Evolutionary conservation across 2,113 vertebrate species (phyloP).

Genomic region (Stigmatopora nigra): DNA sequence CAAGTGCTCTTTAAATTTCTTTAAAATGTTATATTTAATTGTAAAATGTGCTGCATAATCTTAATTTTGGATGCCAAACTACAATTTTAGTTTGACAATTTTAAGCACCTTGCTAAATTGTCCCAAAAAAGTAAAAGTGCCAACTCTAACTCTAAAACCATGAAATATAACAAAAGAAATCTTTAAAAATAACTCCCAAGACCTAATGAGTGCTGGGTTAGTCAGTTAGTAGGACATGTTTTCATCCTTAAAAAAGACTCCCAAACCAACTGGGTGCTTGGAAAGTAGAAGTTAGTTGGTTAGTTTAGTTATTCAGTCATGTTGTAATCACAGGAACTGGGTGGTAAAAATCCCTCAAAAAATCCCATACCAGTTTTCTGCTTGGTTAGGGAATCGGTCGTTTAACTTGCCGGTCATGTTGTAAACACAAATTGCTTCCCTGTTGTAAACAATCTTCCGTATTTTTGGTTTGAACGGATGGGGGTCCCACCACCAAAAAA

Average conservation of each 20-base stretch:
- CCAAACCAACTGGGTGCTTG: too few species aligned
- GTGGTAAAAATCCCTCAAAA: background rate
- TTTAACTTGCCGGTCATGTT: constrained; percentile 6
- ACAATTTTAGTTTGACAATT: background rate
- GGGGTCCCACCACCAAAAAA: constrained; percentile 17
- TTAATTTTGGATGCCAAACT: background rate
- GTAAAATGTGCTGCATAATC: background rate
- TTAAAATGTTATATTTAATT: too few species aligned
- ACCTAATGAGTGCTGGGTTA: too few species aligned
- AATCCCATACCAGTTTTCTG: background rate
- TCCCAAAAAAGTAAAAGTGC: too few species aligned
- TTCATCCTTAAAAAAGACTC: too few species aligned
- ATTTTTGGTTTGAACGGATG: constrained; percentile 34
- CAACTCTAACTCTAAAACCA: too few species aligned
- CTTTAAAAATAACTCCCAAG: too few species aligned
- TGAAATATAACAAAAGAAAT: too few species aligned
- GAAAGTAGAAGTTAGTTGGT: too few species aligned
- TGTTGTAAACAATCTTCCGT: constrained; percentile 28
- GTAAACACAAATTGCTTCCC: constrained; percentile 10
- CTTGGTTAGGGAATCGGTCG: constrained; percentile 10
- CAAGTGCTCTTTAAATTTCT: too few species aligned
- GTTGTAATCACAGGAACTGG: constrained; percentile 26
- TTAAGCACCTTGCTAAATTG: background rate
- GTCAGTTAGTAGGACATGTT: too few species aligned
- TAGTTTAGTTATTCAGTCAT: background rate